Conservation (phyloP, 2,113 vertebrate genomes). For the Anguilla japonica region DNA sequence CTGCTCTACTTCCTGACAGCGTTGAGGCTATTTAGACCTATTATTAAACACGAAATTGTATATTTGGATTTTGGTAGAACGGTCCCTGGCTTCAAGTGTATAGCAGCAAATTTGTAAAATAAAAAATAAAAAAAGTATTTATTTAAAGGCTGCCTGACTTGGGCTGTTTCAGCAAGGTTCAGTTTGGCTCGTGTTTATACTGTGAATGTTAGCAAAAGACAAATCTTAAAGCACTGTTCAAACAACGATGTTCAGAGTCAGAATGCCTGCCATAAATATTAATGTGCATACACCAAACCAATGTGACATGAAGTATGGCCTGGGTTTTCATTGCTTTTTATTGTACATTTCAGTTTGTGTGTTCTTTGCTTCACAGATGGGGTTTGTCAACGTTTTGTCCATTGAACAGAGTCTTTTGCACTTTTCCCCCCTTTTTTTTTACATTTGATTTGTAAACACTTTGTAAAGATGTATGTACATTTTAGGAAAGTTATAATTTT, state of each 20-base stretch:
- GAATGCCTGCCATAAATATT: slow-evolving; percentile 44
- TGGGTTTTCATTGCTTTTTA: slow-evolving; percentile 30
- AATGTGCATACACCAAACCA: slow-evolving; percentile 51
- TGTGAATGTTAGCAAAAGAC: slow-evolving; percentile 63
- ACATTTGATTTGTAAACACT: slow-evolving; percentile 68
- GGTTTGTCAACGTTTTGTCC: slow-evolving; percentile 55
- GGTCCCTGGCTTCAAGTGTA: slow-evolving; percentile 1
- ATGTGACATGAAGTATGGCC: slow-evolving; percentile 67
- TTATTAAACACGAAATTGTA: slow-evolving; percentile 4
- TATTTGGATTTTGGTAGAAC: neutral
- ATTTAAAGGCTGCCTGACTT: slow-evolving; percentile 54
- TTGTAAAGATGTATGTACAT: slow-evolving; percentile 76
- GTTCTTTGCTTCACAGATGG: slow-evolving; percentile 60
- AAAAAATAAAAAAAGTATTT: slow-evolving; percentile 60
- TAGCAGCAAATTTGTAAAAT: slow-evolving; percentile 52
- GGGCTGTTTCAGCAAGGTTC: slow-evolving; percentile 33
- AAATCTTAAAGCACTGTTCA: slow-evolving; percentile 54
- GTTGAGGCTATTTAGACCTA: neutral
- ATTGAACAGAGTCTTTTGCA: slow-evolving; percentile 64
- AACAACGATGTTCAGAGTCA: slow-evolving; percentile 40
- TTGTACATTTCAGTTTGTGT: slow-evolving; percentile 49
- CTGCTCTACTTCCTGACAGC: no score
- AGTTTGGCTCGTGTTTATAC: slow-evolving; percentile 59
- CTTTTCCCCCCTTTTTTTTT: slow-evolving; percentile 59
- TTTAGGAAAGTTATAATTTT: slow-evolving; percentile 71